Evolutionary conservation across 92 coral and sea anemone species (phyloP).

Genomic region (Phenganax subtilis): DNA sequence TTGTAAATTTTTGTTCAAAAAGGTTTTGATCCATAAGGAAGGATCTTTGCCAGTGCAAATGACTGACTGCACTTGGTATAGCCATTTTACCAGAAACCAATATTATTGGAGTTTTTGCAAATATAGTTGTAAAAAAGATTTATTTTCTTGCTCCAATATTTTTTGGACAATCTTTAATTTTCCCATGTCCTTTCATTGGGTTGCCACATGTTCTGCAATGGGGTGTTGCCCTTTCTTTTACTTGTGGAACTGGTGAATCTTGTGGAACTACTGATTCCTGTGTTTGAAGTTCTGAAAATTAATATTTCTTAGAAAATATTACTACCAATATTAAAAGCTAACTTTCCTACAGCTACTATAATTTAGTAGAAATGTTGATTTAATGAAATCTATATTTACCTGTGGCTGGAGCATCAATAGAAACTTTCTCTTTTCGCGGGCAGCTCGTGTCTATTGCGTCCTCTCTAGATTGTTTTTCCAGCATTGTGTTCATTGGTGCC

Average conservation of each 20-base stretch:
- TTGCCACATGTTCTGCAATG: constrained; percentile 44
- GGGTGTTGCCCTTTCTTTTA: constrained; percentile 39
- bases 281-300: neutral
- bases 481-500: constrained; percentile 56
- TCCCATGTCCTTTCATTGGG: constrained; percentile 53
- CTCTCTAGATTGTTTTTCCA: constrained; percentile 45
- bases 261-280: neutral
- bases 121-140: neutral
- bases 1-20: too few species aligned
- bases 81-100: too few species aligned
- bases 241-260: constrained; percentile 25
- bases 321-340: neutral
- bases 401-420: constrained; percentile 54
- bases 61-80: too few species aligned
- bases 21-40: too few species aligned
- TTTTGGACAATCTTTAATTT: constrained; percentile 48
- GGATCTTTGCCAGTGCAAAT: too few species aligned
- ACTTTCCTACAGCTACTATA: neutral
- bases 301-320: constrained; percentile 3
- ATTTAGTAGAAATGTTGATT: constrained; percentile 1
- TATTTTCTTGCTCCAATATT: constrained; percentile 24
- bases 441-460: constrained; percentile 43
- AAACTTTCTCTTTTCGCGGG: constrained; percentile 39
- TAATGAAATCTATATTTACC: constrained; percentile 5
- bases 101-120: too few species aligned